Evolutionary conservation across 1,140 invertebrate genomes (phyloP), one percentile per base, ranked within the genome.

Genomic region (Pachypsylla venusta): DNA sequence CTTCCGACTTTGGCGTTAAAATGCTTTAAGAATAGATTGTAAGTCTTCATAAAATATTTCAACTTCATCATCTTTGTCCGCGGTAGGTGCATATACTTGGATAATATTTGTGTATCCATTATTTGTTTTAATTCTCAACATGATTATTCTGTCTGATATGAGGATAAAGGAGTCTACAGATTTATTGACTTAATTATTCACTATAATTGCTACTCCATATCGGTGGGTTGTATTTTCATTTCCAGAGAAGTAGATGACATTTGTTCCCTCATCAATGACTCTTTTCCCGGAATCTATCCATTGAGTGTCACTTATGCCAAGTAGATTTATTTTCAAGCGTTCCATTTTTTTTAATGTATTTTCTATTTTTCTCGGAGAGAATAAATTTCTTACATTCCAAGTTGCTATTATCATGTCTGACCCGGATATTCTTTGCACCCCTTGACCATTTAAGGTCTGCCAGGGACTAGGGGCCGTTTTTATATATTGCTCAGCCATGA

Each of bases 1-100:
- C 62, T 53, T 5, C 62, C 64, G 14, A 69, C 48, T 62, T 68
- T 66, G 12, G 65, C 64, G 57, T 69, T 69, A 24, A 66, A 63
- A 60, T 68, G 42, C 48, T 27, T 59, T 35, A 19, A 60, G 20
- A n/a, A 57, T 16, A 22, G 19, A 16, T 20, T 59, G 16, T 12
- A 62, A n/a, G 10, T 60, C 54, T 24, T 55, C 35, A 42, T 62
- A 62, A 35, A 60, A 60, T 22, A 40, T 25, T 53, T 62, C 58
- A 26, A 62, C 57, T 14, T 55, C 56, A 22, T 60, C 58, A 39
- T n/a, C 16, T 30, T 56, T 60, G 25, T 60, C 57, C 26, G 24
- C 25, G 14, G 61, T 62, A 35, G 61, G 58, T 2, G 58, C 53
- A 60, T 62, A 62, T 5, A 61, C 57, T 48, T 61, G 60, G 16